Conservation (phyloP, 2,113 vertebrate species). For the Calypte anna region DNA sequence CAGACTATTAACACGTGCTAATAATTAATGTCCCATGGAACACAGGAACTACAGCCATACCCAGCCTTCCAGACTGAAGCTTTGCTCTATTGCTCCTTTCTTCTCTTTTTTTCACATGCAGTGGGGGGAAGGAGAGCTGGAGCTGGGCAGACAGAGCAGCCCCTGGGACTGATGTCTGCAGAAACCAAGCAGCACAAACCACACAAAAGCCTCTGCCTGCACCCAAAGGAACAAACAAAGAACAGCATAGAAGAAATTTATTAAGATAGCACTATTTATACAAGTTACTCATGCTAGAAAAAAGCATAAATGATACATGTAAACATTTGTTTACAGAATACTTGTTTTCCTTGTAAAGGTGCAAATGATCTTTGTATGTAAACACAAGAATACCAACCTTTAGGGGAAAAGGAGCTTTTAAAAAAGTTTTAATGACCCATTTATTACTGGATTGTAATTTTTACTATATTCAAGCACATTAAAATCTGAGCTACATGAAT, state of each 20-base stretch:
- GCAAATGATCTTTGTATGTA: slow-evolving; percentile 84
- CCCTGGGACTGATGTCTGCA: not conserved
- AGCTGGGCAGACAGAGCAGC: not conserved
- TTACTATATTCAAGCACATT: slow-evolving; percentile 65
- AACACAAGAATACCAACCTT: slow-evolving; percentile 77
- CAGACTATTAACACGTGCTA: not conserved
- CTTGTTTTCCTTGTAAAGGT: slow-evolving; percentile 82
- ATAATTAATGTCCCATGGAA: not conserved
- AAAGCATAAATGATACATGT: slow-evolving; percentile 85
- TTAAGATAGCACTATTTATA: slow-evolving; percentile 82
- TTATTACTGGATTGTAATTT: slow-evolving; percentile 59
- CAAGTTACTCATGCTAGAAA: slow-evolving; percentile 88
- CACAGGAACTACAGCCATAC: not conserved
- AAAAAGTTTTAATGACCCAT: slow-evolving; percentile 54
- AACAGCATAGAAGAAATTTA: slow-evolving; percentile 69
- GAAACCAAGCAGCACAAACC: not conserved
- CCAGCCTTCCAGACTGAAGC: not conserved
- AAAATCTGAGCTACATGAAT: slow-evolving; percentile 52
- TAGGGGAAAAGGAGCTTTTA: slow-evolving; percentile 34
- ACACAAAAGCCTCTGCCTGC: not conserved
- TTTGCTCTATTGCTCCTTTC: not conserved
- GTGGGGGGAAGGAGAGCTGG: not conserved
- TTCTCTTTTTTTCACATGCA: not conserved
- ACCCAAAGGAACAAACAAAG: slow-evolving; percentile 31
- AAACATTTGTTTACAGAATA: slow-evolving; percentile 85